These are phyloP conservation scores for Pinna nobilis DNA, from an alignment of 1,140 invertebrate genomes.

Conservation along the genomic window DNA sequence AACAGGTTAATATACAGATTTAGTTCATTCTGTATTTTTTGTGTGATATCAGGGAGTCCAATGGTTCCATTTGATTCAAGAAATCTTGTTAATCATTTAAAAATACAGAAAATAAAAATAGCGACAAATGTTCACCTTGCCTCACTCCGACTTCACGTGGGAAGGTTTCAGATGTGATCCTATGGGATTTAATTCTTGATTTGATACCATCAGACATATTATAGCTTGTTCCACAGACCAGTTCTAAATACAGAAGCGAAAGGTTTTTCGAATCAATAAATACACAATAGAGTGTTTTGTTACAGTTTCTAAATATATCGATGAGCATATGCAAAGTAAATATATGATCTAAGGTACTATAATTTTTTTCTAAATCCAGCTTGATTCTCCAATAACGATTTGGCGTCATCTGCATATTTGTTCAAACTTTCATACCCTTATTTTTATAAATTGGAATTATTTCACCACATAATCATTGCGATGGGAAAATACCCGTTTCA, in stretches of 20 bases:
- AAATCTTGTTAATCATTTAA: too few relatives aligned
- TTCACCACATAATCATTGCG: too few relatives aligned
- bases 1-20: too few relatives aligned
- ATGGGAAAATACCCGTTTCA: too few relatives aligned
- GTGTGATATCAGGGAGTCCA: too few relatives aligned
- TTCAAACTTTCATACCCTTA: not conserved
- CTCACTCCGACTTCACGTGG: not conserved
- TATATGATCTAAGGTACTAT: not conserved
- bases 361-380: not conserved
- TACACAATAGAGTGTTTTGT: too few relatives aligned
- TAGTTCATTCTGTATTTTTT: too few relatives aligned
- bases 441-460: too few relatives aligned
- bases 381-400: not conserved
- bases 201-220: conserved; percentile 4
- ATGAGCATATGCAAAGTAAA: not conserved
- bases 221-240: not conserved
- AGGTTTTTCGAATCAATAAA: not conserved
- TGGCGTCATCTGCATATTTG: not conserved
- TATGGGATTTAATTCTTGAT: not conserved
- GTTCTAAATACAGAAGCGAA: not conserved
- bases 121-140: not conserved
- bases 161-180: not conserved
- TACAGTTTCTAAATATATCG: not conserved
- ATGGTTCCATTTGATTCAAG: too few relatives aligned
- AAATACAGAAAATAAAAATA: not conserved